A percentile compares a stretch with the other conserved stretches of the same genome.
Evolutionary conservation across 2,113 vertebrate species (phyloP).

Genomic region (Vireo altiloquus): DNA sequence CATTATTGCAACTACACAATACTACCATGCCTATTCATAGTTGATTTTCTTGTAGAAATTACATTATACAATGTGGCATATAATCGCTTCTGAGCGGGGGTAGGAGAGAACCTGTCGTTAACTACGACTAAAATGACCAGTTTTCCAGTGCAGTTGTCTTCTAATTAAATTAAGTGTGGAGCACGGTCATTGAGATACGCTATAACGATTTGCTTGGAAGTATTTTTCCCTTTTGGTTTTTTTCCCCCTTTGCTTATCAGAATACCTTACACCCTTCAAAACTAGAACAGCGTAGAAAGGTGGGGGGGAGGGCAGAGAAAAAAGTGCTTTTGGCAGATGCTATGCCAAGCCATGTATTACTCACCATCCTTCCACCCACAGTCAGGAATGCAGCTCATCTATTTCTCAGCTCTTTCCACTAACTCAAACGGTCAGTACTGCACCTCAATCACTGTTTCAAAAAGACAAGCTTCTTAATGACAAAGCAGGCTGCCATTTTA

Average conservation of each 20-base stretch:
- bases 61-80: neutral
- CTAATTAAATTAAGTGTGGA: constrained; percentile 47
- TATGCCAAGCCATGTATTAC: neutral
- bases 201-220: constrained; percentile 19
- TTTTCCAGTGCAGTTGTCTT: constrained; percentile 45
- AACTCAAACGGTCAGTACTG: neutral
- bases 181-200: neutral
- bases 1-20: constrained; percentile 7
- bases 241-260: neutral
- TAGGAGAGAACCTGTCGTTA: constrained; percentile 4
- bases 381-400: neutral
- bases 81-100: constrained; percentile 9
- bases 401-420: constrained; percentile 39
- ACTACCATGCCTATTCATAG: neutral
- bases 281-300: neutral
- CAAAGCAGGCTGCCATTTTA: constrained; percentile 10
- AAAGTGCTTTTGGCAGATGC: neutral
- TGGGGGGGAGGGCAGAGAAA: neutral
- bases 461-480: constrained; percentile 37
- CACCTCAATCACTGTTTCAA: constrained; percentile 11
- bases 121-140: constrained; percentile 29
- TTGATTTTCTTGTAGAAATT: constrained; percentile 29
- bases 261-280: constrained; percentile 14
- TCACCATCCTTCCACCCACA: neutral
- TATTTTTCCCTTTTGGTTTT: neutral